phyloP scores from a whole-genome alignment of 2,888 invertebrate species.

The Piscicola geometra region DNA sequence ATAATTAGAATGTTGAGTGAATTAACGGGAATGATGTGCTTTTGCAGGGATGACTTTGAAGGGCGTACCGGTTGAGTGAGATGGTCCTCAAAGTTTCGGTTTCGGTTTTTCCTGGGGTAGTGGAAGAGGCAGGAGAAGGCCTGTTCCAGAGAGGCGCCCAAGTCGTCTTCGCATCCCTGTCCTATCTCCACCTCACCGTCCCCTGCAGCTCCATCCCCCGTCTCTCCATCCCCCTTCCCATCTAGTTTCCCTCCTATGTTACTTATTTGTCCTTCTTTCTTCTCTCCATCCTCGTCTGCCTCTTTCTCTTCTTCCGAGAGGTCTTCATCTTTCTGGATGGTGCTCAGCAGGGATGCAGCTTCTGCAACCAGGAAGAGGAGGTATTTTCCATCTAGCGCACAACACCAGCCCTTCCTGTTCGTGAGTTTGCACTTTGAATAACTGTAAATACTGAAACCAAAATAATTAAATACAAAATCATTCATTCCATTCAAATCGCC shows the following conservation, averaged over 20 bases:
- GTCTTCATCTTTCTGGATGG: background rate
- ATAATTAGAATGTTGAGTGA: too few species aligned
- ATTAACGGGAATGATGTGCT: too few species aligned
- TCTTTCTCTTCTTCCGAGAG: background rate
- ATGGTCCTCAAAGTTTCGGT: constrained; percentile 71
- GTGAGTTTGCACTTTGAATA: background rate
- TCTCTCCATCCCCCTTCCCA: too few species aligned
- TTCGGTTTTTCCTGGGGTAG: constrained; percentile 55
- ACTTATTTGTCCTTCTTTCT: background rate
- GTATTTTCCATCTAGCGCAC: constrained; percentile 70
- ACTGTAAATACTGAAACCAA: too few species aligned
- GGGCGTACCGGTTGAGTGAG: constrained; percentile 38
- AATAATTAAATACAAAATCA: too few species aligned
- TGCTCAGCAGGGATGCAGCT: constrained; percentile 55
- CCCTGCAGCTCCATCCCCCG: background rate
- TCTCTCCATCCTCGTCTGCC: background rate
- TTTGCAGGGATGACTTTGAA: too few species aligned
- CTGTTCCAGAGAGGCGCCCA: constrained; percentile 78
- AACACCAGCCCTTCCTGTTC: constrained; percentile 72
- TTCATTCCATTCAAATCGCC: too few species aligned
- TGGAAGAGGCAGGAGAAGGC: constrained; percentile 75
- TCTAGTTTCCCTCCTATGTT: background rate
- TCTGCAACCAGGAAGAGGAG: constrained; percentile 73
- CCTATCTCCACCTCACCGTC: background rate
- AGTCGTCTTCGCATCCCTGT: constrained; percentile 56